phyloP scores from a whole-genome alignment of 2,113 vertebrate genomes.

The Osmerus mordax region DNA sequence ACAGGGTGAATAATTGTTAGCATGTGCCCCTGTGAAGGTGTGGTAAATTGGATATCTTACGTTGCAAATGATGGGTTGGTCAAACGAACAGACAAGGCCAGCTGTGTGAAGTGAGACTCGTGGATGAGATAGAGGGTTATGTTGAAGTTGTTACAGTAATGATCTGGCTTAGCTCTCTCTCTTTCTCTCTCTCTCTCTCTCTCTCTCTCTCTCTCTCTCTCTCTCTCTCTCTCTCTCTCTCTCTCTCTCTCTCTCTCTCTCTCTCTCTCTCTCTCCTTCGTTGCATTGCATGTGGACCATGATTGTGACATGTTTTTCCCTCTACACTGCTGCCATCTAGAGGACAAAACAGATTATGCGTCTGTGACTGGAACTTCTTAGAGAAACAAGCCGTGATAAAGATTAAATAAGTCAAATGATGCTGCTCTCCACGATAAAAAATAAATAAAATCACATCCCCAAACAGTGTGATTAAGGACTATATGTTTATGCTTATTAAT shows the following conservation, averaged over 20 bases:
- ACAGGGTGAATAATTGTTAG: slow-evolving; percentile 37
- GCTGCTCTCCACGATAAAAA: too few species aligned
- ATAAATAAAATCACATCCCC: too few species aligned
- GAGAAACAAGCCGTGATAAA: background rate
- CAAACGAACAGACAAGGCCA: slow-evolving; percentile 55
- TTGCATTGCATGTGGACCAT: slow-evolving; percentile 3
- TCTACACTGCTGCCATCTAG: slow-evolving; percentile 64
- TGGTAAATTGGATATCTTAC: slow-evolving; percentile 54
- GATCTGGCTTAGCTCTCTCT: slow-evolving; percentile 18
- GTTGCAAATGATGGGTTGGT: slow-evolving; percentile 50
- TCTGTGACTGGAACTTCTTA: background rate
- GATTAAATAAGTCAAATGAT: too few species aligned
- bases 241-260: background rate
- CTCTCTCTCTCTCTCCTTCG: too few species aligned
- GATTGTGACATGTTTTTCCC: slow-evolving; percentile 22
- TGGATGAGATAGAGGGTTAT: slow-evolving; percentile 38
- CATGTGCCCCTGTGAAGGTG: slow-evolving; percentile 46
- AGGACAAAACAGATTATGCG: slow-evolving; percentile 21
- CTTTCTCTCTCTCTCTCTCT: too few species aligned
- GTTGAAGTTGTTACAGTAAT: slow-evolving; percentile 41
- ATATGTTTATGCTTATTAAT: too few species aligned
- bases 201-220: too few species aligned
- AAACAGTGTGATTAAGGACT: too few species aligned
- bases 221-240: background rate
- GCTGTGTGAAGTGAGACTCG: slow-evolving; percentile 41